Conservation (phyloP, 2,888 invertebrate genomes). For the Tetheella fluctuosa region DNA sequence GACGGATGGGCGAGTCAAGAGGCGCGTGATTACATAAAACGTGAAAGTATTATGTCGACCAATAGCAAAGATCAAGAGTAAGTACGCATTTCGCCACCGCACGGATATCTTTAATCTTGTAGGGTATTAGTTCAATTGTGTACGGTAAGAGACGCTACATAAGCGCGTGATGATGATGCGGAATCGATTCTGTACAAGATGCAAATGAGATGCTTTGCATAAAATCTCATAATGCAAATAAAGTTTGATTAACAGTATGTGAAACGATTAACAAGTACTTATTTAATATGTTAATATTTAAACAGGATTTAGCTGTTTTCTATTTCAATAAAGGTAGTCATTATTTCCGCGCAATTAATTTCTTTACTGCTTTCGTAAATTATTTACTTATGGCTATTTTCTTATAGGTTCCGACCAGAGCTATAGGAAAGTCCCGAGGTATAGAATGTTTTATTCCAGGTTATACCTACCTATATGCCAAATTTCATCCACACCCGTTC, state of each 20-base stretch:
- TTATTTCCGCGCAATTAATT: background rate
- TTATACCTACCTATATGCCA: no score
- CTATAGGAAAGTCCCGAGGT: no score
- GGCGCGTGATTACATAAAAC: slow-evolving; percentile 72
- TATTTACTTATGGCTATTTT: background rate
- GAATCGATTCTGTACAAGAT: slow-evolving; percentile 15
- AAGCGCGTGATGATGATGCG: slow-evolving; percentile 36
- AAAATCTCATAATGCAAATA: background rate
- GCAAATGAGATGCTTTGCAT: background rate
- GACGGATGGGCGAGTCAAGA: slow-evolving; percentile 69
- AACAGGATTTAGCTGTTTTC: background rate
- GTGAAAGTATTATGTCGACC: slow-evolving; percentile 72
- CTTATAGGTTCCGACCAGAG: no score
- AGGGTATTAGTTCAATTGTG: slow-evolving; percentile 32
- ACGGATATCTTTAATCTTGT: slow-evolving; percentile 42
- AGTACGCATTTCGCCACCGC: slow-evolving; percentile 48
- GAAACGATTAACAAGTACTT: background rate
- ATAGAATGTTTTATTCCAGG: no score
- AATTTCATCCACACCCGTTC: no score
- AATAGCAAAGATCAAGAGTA: slow-evolving; percentile 63
- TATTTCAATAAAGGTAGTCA: background rate
- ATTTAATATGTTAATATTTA: background rate
- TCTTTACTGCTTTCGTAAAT: background rate
- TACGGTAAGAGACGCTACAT: slow-evolving; percentile 34
- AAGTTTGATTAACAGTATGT: background rate